These are phyloP conservation scores for Pachyrhynchus sulphureomaculatus DNA, from an alignment of 1,140 invertebrate genomes.

Conservation along the genomic window DNA sequence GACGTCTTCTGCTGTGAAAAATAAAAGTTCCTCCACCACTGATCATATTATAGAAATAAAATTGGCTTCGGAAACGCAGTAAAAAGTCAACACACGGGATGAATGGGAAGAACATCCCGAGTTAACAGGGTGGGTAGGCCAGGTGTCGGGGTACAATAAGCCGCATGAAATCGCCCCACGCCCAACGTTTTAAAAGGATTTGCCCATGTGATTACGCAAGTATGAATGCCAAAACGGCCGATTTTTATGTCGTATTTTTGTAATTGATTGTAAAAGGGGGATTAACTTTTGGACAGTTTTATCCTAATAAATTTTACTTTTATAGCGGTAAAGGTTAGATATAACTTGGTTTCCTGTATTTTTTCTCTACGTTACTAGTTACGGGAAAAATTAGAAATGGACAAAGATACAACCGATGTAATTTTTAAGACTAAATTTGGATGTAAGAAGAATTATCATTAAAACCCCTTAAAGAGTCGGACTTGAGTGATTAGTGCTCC, in stretches of 20 bases:
- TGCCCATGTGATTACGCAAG: no score
- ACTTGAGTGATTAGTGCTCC: no score
- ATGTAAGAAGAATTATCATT: no score
- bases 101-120: slow-evolving; percentile 9
- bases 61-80: slow-evolving; percentile 20
- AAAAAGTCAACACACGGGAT: slow-evolving; percentile 24
- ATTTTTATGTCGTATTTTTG: slow-evolving; percentile 12
- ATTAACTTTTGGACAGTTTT: slow-evolving; percentile 14
- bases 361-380: no score
- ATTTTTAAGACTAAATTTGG: no score
- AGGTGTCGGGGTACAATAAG: slow-evolving; percentile 20
- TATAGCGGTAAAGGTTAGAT: slow-evolving; percentile 4
- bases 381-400: no score
- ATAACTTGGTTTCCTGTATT: no score
- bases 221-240: background rate
- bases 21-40: slow-evolving; percentile 2
- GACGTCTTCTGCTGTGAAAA: no score
- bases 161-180: slow-evolving; percentile 17
- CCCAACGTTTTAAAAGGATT: slow-evolving; percentile 12
- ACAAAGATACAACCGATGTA: no score
- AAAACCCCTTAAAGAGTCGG: no score
- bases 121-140: slow-evolving; percentile 26
- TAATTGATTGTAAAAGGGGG: slow-evolving; percentile 25
- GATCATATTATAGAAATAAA: slow-evolving; percentile 15
- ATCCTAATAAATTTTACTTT: slow-evolving; percentile 21